These are phyloP conservation scores for Amphimallon solstitiale DNA, from an alignment of 2,888 invertebrate genomes.

Conservation along the genomic window DNA sequence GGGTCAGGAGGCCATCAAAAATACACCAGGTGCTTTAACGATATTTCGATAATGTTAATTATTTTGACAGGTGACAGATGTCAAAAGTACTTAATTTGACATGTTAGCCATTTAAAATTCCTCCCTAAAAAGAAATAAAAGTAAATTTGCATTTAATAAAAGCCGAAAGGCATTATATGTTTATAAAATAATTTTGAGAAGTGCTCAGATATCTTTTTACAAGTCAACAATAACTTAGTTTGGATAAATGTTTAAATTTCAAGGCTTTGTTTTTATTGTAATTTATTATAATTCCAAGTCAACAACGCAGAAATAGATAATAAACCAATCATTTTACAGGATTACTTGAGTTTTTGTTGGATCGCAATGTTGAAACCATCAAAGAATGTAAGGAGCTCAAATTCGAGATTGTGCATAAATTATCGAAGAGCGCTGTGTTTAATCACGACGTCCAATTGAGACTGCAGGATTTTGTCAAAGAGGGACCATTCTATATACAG, in stretches of 20 bases:
- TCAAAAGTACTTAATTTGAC: conserved; percentile 3
- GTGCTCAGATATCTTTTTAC: no score
- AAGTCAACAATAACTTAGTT: no score
- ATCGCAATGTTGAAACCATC: conserved; percentile 74
- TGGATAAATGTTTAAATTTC: no score
- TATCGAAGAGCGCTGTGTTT: conserved; percentile 70
- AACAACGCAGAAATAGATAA: no score
- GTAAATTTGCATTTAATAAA: no score
- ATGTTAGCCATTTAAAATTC: no score
- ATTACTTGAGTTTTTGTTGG: conserved; percentile 81
- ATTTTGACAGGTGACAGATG: neutral
- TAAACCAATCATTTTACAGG: conserved; percentile 64
- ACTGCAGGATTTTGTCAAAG: conserved; percentile 75
- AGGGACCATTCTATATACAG: conserved; percentile 83
- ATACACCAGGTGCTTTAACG: conserved; percentile 70
- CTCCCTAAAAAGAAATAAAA: no score
- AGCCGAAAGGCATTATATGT: no score
- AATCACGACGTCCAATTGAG: conserved; percentile 70
- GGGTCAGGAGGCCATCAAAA: conserved; percentile 80
- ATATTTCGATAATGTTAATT: neutral
- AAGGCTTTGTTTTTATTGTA: no score
- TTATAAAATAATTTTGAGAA: no score
- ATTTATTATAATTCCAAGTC: no score
- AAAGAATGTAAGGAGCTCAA: conserved; percentile 81
- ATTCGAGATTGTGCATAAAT: conserved; percentile 74